These are phyloP conservation scores for Eublepharis macularius DNA, from an alignment of 2,113 vertebrate genomes.

Conservation along the genomic window DNA sequence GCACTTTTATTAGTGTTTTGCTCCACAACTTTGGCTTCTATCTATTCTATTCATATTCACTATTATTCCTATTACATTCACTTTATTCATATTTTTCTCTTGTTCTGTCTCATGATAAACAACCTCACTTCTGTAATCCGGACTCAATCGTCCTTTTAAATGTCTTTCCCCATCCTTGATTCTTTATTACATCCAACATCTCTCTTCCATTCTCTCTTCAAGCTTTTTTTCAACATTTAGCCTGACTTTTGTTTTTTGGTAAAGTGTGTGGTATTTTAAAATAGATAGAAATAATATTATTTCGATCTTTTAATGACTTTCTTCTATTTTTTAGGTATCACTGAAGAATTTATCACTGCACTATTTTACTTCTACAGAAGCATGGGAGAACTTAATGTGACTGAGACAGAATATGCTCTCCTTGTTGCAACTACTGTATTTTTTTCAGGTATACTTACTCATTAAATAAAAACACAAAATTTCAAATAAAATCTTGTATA, in stretches of 20 bases:
- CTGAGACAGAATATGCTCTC: slow-evolving; percentile 88
- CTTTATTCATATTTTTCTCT: too few relatives aligned
- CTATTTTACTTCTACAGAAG: slow-evolving; percentile 92
- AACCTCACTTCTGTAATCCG: too few relatives aligned
- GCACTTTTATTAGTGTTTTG: too few relatives aligned
- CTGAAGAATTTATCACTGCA: slow-evolving; percentile 84
- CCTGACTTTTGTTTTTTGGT: not conserved
- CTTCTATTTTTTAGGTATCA: slow-evolving; percentile 73
- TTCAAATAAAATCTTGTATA: not conserved
- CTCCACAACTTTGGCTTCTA: too few relatives aligned
- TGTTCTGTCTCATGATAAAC: too few relatives aligned
- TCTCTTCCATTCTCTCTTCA: too few relatives aligned
- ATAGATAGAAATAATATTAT: not conserved
- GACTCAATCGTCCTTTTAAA: too few relatives aligned
- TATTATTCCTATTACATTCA: too few relatives aligned
- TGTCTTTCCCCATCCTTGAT: too few relatives aligned
- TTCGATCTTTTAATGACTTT: not conserved
- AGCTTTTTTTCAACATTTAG: too few relatives aligned
- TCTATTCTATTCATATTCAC: too few relatives aligned
- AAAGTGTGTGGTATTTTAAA: not conserved
- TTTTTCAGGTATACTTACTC: slow-evolving; percentile 85
- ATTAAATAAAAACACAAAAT: not conserved
- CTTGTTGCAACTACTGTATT: slow-evolving; percentile 88
- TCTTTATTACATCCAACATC: too few relatives aligned
- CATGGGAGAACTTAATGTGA: slow-evolving; percentile 86